Evolutionary conservation across 1,140 invertebrate genomes (phyloP).

Genomic region (Mamestra configurata): DNA sequence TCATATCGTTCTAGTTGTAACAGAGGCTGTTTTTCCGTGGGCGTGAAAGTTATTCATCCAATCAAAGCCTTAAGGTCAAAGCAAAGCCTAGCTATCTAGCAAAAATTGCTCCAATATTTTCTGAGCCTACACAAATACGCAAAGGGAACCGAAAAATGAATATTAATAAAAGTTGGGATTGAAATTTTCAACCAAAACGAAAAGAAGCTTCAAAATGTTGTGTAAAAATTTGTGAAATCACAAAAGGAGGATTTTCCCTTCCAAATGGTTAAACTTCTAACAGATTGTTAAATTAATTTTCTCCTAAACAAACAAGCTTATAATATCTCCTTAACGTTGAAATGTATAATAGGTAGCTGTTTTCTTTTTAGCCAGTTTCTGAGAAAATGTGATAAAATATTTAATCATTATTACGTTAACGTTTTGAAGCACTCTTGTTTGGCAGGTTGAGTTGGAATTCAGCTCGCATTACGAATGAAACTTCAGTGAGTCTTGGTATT

Average conservation of each 20-base stretch:
- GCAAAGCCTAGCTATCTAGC: too few species aligned
- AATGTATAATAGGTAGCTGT: constrained; percentile 15
- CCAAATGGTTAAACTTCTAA: constrained; percentile 49
- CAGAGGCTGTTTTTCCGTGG: too few species aligned
- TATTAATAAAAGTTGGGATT: constrained; percentile 35
- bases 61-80: too few species aligned
- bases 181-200: constrained; percentile 22
- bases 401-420: constrained; percentile 15
- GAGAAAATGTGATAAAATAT: constrained; percentile 18
- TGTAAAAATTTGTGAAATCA: constrained; percentile 43
- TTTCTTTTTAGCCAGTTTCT: not conserved
- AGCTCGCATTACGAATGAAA: not conserved
- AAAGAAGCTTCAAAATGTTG: constrained; percentile 3
- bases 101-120: not conserved
- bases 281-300: constrained; percentile 59
- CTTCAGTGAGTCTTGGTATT: not conserved
- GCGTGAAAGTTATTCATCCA: too few species aligned
- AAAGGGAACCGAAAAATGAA: not conserved
- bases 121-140: not conserved
- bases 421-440: not conserved
- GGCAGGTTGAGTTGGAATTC: not conserved
- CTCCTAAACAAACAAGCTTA: constrained; percentile 52
- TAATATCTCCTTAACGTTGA: constrained; percentile 23
- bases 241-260: constrained; percentile 44
- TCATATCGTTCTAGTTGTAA: too few species aligned